Percentiles rank a stretch among this genome's conserved stretches.
phyloP scores from a whole-genome alignment of 2,797 vertebrate genomes.

The Pantherophis alleghaniensis region DNA sequence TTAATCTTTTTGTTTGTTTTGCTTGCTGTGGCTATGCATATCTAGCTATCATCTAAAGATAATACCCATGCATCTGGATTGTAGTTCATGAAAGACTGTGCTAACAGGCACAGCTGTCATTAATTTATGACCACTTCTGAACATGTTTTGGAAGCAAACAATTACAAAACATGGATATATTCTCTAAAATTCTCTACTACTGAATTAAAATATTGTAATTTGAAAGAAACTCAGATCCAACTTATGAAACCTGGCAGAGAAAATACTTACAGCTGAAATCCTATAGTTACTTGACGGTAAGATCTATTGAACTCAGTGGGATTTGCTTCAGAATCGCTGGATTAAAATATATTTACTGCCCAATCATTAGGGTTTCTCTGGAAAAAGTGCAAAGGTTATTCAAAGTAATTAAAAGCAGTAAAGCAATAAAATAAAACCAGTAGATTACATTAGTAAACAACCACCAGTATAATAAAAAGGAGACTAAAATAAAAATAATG shows the following conservation, averaged over 20 bases:
- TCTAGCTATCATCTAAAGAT: background rate
- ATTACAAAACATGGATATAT: background rate
- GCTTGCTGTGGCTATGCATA: background rate
- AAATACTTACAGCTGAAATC: background rate
- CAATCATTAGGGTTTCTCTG: background rate
- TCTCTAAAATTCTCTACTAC: background rate
- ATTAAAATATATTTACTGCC: background rate
- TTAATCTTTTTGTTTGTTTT: background rate
- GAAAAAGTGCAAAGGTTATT: background rate
- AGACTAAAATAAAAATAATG: background rate
- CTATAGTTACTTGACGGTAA: background rate
- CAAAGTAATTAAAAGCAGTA: background rate
- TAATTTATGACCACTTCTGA: background rate
- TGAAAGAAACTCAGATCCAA: background rate
- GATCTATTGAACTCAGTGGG: background rate
- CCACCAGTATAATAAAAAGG: background rate
- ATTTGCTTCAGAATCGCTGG: background rate
- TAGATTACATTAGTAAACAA: background rate
- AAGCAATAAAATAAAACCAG: background rate
- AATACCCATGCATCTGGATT: background rate
- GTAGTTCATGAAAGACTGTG: background rate
- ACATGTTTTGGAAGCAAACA: background rate
- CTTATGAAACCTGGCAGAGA: background rate
- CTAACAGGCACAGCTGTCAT: background rate
- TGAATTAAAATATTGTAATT: background rate